Base-by-base conservation (phyloP, 2,888 invertebrate genomes). In the Scaptodrosophila latifasciaeformis region DNA sequence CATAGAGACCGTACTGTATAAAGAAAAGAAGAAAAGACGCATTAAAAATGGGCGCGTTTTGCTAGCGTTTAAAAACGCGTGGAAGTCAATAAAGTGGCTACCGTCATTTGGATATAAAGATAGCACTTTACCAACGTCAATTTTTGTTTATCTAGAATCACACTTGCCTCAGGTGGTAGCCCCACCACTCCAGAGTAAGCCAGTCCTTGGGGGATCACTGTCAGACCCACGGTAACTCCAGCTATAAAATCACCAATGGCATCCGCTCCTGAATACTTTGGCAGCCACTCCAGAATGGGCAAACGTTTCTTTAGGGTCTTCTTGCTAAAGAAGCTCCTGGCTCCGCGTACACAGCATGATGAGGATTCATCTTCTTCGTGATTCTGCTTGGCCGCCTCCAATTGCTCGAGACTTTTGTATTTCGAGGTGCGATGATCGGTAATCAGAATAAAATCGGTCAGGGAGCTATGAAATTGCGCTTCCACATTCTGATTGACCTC, bases 211-310 rank as follows among this genome's bases (percentile, higher is more conserved):
- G 97, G 97, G 46, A 86, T 84, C 0, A 86, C 85, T 1, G 86
- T 86, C 1, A 86, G 67, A 1, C 96, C 97, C 15, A 97, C 96
- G 0, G 97, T 96, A 48, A 97, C 87, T 49, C 96, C 96, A n/a
- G 97, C 96, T 64, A 97, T 93, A 30, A 95, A 85, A 87, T 97
- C 97, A 7, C 96, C 95, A 49, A 95, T 86, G 7, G 94, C 92
- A 86, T 92, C 90, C 48, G 89, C 88, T 2, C 86, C 81, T 69
- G 88, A 90, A 87, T 96, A 96, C 60, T 87, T 89, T 9, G 94
- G 94, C 65, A 95, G 83, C 96, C 96, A 96, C 47, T 84, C 86
- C 12, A 92, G 84, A 40, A 95, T 89, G 7, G 96, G 95, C 43
- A 95, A 75, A 43, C 93, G 89, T 84, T 91, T 92, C 85, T 91